Evolutionary conservation across 1,140 invertebrate genomes (phyloP), one percentile per base, ranked within the genome.

Genomic region (Cardiocondyla obscurior): DNA sequence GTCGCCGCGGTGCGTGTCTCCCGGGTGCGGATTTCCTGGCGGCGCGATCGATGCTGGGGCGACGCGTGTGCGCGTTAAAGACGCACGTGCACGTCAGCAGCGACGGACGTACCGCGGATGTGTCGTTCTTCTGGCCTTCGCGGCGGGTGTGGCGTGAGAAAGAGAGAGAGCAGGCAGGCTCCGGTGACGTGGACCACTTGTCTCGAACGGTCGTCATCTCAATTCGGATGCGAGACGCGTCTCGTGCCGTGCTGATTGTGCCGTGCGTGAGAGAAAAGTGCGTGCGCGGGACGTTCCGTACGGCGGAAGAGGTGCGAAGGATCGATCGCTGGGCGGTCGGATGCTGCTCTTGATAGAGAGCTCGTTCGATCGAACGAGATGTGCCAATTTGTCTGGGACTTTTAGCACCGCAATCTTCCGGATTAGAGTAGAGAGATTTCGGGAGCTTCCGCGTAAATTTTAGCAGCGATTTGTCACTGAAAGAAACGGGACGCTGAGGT

Each of bases 141-240:
- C 55, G 65, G 33, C 62, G 57, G 87, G 88, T 89, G 88, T 89
- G 88, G 88, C 88, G 85, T n/a, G n/a, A n/a, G n/a, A n/a, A n/a
- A n/a, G n/a, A n/a, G n/a, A 62, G 22, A 73, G 39, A n/a, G 16
- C 55, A 76, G 16, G 25, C 62, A 46, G 7, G 49, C 49, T 30
- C 55, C 49, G 39, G 74, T 89, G 88, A 89, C 87, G 84, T 88
- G 85, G 46, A 86, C 82, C 76, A 81, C 53, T 82, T 83, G 46
- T 76, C 30, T 74, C 81, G 22, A 22, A 72, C 84, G 84, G 86
- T 88, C 83, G 67, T 88, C 83, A 88, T 70, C 33, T 57, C 57
- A 12, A 33, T 28, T 42, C 25, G 62, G 58, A 16, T 10, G 28
- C 64, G 70, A 77, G 72, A 62, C 58, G 62, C 51, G 69, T 82